A percentile compares a stretch with the other conserved stretches of the same genome.
phyloP scores from a whole-genome alignment of 2,113 vertebrate species.

The Paracanthobrama guichenoti region DNA sequence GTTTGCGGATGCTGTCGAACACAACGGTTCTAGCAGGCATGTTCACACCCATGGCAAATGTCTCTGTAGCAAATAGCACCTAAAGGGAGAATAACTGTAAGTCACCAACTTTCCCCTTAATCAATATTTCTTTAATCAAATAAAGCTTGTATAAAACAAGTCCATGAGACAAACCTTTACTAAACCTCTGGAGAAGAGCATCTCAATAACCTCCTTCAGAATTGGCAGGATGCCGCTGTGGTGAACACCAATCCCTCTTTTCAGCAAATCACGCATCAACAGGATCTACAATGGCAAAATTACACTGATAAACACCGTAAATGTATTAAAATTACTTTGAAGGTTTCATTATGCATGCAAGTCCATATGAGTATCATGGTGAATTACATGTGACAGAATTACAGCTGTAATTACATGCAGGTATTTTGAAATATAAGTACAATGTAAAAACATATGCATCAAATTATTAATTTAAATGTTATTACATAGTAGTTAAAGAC shows the following conservation, averaged over 20 bases:
- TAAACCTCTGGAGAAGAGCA: constrained; percentile 88
- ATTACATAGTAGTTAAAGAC: no score
- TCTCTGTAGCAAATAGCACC: constrained; percentile 92
- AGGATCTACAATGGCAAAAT: constrained; percentile 73
- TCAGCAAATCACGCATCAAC: constrained; percentile 84
- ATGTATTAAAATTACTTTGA: no score
- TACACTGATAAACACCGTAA: background rate
- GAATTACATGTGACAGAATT: background rate
- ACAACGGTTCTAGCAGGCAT: constrained; percentile 92
- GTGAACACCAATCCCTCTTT: constrained; percentile 86
- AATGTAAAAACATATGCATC: no score
- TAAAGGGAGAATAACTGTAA: constrained; percentile 47
- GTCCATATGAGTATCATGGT: background rate
- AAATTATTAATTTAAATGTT: no score
- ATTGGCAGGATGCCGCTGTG: constrained; percentile 93
- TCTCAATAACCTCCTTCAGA: constrained; percentile 92
- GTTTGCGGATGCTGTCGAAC: constrained; percentile 90
- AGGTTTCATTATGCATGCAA: background rate
- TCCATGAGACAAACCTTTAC: constrained; percentile 69
- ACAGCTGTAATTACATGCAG: no score
- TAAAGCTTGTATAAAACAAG: background rate
- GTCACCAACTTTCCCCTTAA: background rate
- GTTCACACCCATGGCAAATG: constrained; percentile 93
- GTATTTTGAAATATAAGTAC: no score
- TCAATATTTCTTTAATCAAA: background rate